These are phyloP conservation scores for Melipona bicolor DNA, from an alignment of 2,888 invertebrate genomes.

Conservation along the genomic window DNA sequence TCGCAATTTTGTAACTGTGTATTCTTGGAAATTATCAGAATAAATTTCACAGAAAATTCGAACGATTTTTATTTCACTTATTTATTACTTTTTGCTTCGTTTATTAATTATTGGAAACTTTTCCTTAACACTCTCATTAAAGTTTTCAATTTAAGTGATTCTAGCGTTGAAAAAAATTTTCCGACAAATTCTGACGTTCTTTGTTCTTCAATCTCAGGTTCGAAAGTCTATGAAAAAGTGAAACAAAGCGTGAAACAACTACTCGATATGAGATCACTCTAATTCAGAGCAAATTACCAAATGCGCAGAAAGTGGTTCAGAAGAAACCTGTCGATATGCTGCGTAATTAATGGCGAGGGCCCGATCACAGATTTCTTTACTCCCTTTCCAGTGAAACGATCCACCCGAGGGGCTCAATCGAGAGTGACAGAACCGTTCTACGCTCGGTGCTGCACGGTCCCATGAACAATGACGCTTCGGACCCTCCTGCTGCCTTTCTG, in stretches of 20 bases:
- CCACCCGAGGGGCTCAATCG: constrained; percentile 58
- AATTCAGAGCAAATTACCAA: constrained; percentile 34
- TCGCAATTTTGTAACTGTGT: too few species aligned
- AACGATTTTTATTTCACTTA: too few species aligned
- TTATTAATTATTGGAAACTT: too few species aligned
- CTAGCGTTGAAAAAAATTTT: not conserved
- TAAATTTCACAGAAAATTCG: too few species aligned
- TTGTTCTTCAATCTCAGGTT: not conserved
- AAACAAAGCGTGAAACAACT: constrained; percentile 5
- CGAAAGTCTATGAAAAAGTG: constrained; percentile 37
- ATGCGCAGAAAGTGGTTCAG: constrained; percentile 45
- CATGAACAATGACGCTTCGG: constrained; percentile 79
- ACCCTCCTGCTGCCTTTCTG: constrained; percentile 84
- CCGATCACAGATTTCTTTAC: constrained; percentile 44
- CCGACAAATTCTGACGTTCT: not conserved
- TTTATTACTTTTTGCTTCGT: too few species aligned
- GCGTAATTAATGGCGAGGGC: constrained; percentile 15
- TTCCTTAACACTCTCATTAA: too few species aligned
- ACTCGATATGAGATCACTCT: too few species aligned
- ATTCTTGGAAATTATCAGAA: too few species aligned
- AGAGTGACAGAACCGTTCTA: constrained; percentile 66
- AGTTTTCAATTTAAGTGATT: too few species aligned
- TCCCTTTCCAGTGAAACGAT: constrained; percentile 60
- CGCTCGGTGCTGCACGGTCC: constrained; percentile 60
- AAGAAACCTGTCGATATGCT: not conserved